Conservation (phyloP, 2,888 invertebrate genomes). For the Caenorhabditis sulstoni region DNA sequence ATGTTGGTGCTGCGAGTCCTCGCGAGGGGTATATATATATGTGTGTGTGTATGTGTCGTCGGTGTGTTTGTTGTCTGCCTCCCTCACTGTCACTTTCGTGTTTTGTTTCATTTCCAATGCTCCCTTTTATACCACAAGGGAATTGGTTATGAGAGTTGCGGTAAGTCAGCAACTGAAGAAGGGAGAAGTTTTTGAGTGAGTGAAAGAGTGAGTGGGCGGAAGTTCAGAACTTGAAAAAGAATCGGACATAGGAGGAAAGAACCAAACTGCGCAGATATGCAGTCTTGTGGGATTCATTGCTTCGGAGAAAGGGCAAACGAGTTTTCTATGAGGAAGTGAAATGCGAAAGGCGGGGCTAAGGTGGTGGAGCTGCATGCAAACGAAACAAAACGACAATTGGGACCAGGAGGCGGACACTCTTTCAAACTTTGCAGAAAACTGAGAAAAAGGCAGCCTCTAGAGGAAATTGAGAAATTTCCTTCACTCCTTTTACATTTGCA, state of each 20-base stretch:
- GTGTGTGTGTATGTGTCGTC: slow-evolving; percentile 49
- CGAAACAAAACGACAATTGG: background rate
- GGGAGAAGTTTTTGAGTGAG: slow-evolving; percentile 29
- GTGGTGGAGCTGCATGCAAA: slow-evolving; percentile 11
- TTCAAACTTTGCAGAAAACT: slow-evolving; percentile 15
- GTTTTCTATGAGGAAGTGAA: slow-evolving; percentile 36
- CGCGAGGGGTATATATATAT: background rate
- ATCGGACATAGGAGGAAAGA: background rate
- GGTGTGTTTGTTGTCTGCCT: slow-evolving; percentile 57
- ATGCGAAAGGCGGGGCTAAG: background rate
- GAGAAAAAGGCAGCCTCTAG: slow-evolving; percentile 1
- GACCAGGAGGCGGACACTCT: too few relatives aligned
- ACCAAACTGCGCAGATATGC: slow-evolving; percentile 2
- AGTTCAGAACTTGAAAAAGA: slow-evolving; percentile 39
- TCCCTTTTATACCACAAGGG: slow-evolving; percentile 48
- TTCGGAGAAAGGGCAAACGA: slow-evolving; percentile 20
- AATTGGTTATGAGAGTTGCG: slow-evolving; percentile 35
- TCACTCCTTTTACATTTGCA: background rate
- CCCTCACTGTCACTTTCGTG: slow-evolving; percentile 45
- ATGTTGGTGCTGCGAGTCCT: slow-evolving; percentile 4
- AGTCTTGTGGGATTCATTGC: slow-evolving; percentile 15
- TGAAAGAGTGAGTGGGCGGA: slow-evolving; percentile 42
- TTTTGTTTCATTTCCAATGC: slow-evolving; percentile 47
- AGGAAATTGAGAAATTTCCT: background rate
- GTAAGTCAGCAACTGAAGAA: slow-evolving; percentile 21